Evolutionary conservation across 2,113 vertebrate species (phyloP), one percentile per base, ranked within the genome.

Genomic region (Polyodon spathula): DNA sequence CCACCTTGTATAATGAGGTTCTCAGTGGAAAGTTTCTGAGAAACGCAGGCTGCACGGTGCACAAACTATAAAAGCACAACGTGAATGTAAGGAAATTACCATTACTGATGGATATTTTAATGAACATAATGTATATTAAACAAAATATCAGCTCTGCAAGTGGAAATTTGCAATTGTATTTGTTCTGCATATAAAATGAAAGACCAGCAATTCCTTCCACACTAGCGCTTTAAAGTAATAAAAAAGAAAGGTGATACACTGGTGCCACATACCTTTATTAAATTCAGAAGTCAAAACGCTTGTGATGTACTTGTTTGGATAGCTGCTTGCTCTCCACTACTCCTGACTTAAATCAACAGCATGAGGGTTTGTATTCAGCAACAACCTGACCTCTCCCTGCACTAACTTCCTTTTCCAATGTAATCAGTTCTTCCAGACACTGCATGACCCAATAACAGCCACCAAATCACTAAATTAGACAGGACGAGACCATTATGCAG

Each of bases 61-160:
- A 40, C 27, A 27, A 64, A 51, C 52, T 59, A 42, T 44, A 40
- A 59, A 37, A 12, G 40, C 2, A 6, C 44, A n/a, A 15, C 10
- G 10, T 41, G 39, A n/a, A 37, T 50, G 51, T 12, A 56, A 64
- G 50, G 57, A 64, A 64, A 40, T 54, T 11, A 46, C 63, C 59
- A 15, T 27, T 54, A 51, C 16, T 2, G 6, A 14, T 54, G 15
- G 56, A 52, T 51, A n/a, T 39, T 12, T 14, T 17, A 43, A 6
- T 44, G 54, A 27, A 27, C 27, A 27, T 27, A 27, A 2, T 27
- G 27, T 27, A 27, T 3, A 27, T 27, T 27, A 27, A 27, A 27
- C 27, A 27, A 27, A 27, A 27, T 27, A 3, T 27, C 27, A 27
- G 27, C 27, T 27, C 27, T 27, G 27, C 27, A 27, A 27, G 27